phyloP scores from a whole-genome alignment of 1,140 invertebrate genomes.

The Macrobrachium rosenbergii region DNA sequence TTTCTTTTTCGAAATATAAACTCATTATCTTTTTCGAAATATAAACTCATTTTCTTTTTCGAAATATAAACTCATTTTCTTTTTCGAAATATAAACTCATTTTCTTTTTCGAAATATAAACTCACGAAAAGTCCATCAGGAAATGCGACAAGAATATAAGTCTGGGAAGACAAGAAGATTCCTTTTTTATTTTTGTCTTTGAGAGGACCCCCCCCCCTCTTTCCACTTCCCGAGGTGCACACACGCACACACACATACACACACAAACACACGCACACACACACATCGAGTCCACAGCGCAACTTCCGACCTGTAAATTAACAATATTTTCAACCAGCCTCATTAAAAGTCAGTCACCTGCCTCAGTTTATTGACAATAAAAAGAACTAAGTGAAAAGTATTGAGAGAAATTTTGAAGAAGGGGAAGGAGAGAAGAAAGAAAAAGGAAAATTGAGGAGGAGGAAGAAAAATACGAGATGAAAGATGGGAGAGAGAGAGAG shows the following conservation, averaged over 20 bases:
- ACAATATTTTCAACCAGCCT: not conserved
- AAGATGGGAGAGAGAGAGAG: not conserved
- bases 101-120: no score
- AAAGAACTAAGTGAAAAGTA: slow-evolving; percentile 2
- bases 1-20: no score
- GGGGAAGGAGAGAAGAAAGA: slow-evolving; percentile 4
- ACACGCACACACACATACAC: slow-evolving; percentile 8
- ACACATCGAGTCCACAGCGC: not conserved
- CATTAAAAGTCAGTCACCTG: not conserved
- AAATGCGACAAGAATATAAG: not conserved
- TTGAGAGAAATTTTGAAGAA: not conserved
- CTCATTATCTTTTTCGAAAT: no score
- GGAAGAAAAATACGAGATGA: not conserved
- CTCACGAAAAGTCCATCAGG: not conserved
- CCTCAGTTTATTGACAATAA: not conserved
- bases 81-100: no score
- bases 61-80: no score
- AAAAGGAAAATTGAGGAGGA: not conserved
- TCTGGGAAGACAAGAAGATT: not conserved
- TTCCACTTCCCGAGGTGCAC: not conserved
- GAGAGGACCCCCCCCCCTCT: no score
- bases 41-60: no score
- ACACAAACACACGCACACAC: not conserved
- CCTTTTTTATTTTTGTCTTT: not conserved
- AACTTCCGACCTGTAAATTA: no score